Percentiles rank a stretch among this genome's conserved stretches.
phyloP scores from a whole-genome alignment of 2,797 vertebrate genomes.

The Ciconia nigra region DNA sequence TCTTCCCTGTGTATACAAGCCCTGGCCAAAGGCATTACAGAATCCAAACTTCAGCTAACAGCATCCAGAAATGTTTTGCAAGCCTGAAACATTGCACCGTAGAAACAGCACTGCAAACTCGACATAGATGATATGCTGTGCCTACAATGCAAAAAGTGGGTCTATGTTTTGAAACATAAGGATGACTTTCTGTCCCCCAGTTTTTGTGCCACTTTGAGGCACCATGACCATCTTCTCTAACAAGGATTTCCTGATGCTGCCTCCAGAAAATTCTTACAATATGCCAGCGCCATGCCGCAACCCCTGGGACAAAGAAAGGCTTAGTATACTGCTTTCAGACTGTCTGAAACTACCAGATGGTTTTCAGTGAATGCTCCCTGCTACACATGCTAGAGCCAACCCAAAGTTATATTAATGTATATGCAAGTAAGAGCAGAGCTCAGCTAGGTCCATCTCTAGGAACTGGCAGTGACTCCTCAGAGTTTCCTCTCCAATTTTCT shows the following conservation, averaged over 20 bases:
- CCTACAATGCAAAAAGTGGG: not conserved
- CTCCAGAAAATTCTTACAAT: not conserved
- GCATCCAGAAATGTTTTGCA: slow-evolving; percentile 49
- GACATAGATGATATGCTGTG: too few species aligned
- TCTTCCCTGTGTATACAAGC: slow-evolving; percentile 42
- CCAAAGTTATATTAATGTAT: not conserved
- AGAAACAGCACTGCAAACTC: not conserved
- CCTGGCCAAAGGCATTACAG: slow-evolving; percentile 41
- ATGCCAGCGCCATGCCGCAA: not conserved
- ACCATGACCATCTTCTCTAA: not conserved
- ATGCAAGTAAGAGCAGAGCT: not conserved
- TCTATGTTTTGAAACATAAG: not conserved
- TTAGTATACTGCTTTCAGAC: not conserved
- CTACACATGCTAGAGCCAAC: not conserved
- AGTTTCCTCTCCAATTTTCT: not conserved
- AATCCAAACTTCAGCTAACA: slow-evolving; percentile 37
- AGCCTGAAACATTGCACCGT: not conserved
- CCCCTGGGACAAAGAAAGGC: not conserved
- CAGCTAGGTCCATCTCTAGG: not conserved
- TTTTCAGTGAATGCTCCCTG: not conserved
- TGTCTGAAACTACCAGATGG: not conserved
- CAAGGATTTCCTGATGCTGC: not conserved
- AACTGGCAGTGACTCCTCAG: not conserved
- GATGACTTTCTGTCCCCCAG: rapidly evolving
- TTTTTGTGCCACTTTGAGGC: not conserved